Evolutionary conservation across 2,113 vertebrate genomes (phyloP).

Genomic region (Podarcis raffonei): DNA sequence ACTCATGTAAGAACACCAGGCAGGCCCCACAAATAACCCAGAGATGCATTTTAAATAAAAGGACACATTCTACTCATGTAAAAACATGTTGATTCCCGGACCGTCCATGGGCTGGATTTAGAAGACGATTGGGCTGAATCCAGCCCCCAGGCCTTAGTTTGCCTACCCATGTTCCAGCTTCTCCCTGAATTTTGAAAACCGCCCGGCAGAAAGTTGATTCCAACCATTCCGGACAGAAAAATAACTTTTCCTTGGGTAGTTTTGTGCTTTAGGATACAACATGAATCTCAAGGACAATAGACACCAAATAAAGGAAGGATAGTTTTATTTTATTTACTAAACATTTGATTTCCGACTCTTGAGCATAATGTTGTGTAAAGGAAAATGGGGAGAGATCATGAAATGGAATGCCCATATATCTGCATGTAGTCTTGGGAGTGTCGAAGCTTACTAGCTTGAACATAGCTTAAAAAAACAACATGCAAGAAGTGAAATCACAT

Average conservation of each 20-base stretch:
- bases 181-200: background rate
- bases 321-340: constrained; percentile 2
- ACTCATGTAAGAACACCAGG: no score
- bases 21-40: no score
- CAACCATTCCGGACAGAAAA: background rate
- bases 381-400: fast-evolving
- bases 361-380: background rate
- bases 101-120: no score
- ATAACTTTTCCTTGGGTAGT: background rate
- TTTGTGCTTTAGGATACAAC: background rate
- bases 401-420: background rate
- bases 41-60: no score
- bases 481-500: background rate
- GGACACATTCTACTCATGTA: no score
- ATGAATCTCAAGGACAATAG: background rate
- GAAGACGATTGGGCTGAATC: no score
- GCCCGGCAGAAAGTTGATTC: no score
- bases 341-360: background rate
- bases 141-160: no score
- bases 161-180: background rate
- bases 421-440: background rate
- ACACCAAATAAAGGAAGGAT: background rate
- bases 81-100: no score
- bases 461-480: background rate
- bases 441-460: background rate